Conservation (phyloP, 2,888 invertebrate genomes). For the Microdon myrmicae region DNA sequence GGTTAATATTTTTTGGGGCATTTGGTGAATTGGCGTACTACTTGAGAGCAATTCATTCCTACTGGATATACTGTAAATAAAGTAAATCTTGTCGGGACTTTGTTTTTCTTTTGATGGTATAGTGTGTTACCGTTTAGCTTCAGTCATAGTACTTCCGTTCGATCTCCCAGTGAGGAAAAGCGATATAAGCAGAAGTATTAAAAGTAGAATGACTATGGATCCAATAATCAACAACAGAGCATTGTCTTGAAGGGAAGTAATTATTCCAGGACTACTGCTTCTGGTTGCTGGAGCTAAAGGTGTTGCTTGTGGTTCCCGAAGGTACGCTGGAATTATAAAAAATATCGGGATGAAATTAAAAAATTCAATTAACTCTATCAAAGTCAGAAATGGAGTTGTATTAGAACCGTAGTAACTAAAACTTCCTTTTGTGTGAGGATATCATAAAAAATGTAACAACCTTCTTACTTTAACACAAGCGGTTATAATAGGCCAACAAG, state of each 20-base stretch:
- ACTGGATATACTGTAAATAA: conserved; percentile 57
- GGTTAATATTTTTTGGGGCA: too few species aligned
- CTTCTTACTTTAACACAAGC: too few species aligned
- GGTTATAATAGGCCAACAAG: too few species aligned
- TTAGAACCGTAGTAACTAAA: too few species aligned
- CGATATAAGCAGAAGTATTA: conserved; percentile 62
- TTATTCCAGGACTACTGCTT: conserved; percentile 59
- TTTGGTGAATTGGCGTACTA: too few species aligned
- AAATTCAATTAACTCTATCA: too few species aligned
- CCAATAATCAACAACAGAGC: conserved; percentile 62
- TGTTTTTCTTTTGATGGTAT: neutral
- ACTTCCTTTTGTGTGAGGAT: neutral
- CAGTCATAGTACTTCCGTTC: conserved; percentile 57
- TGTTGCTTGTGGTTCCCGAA: conserved; percentile 66
- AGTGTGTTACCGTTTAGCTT: conserved; percentile 59
- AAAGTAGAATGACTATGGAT: conserved; percentile 61
- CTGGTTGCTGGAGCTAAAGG: conserved; percentile 65
- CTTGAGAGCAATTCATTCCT: conserved; percentile 62
- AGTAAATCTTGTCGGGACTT: neutral
- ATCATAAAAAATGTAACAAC: too few species aligned
- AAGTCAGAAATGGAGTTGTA: too few species aligned
- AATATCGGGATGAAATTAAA: too few species aligned
- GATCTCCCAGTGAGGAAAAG: conserved; percentile 63
- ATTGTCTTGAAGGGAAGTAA: conserved; percentile 62
- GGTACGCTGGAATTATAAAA: conserved; percentile 59